Base-by-base conservation (phyloP, 2,888 invertebrate species). In the Flexamia atlantica region DNA sequence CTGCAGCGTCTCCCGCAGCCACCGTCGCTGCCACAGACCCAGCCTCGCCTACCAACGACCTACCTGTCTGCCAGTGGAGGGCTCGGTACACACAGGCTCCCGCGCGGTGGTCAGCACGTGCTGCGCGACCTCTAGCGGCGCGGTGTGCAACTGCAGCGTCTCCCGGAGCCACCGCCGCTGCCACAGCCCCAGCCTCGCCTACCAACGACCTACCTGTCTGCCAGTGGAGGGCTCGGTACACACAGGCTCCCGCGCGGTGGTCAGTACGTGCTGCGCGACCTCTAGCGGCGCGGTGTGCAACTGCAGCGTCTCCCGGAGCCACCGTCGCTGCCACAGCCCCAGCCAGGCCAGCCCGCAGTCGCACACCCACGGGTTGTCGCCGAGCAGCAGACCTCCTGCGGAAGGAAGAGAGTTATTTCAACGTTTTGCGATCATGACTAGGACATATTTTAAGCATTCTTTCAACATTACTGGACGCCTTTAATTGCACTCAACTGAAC, bases 141-240 rank as follows among this genome's bases (percentile, higher is more conserved):
- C 93, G 83, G 94, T 94, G 89, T 95, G 95, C 17, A 95, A 94
- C 89, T 95, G 95, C 36, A 95, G 94, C 81, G 96, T 95, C 89
- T 98, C 97, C 57, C 97, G 92, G 83, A 97, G 92, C 97, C 97
- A 97, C 76, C 97, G 92, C 28, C 97, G 92, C 87, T 97, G 91
- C 97, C 97, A 98, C 85, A 96, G 94, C 0, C 97, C 97, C 84
- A 97, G 92, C 97, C 97, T 97, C 23, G 97, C 95, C 86, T 97
- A 91, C 86, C 96, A 96, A 17, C 81, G 68, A 89, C 97, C 97
- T 70, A 94, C 94, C 89, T n/a, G n/a, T 57, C 92, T 91, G 25
- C 94, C 94, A 3, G 92, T 92, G 74, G 92, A 91, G 46, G 91
- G 91, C 89, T 95, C 95, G 82, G 93, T 93, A 90, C 96, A 96